A percentile compares a stretch with the other conserved stretches of the same genome.
phyloP scores from a whole-genome alignment of 2,888 invertebrate species.

The Galeruca laticollis region DNA sequence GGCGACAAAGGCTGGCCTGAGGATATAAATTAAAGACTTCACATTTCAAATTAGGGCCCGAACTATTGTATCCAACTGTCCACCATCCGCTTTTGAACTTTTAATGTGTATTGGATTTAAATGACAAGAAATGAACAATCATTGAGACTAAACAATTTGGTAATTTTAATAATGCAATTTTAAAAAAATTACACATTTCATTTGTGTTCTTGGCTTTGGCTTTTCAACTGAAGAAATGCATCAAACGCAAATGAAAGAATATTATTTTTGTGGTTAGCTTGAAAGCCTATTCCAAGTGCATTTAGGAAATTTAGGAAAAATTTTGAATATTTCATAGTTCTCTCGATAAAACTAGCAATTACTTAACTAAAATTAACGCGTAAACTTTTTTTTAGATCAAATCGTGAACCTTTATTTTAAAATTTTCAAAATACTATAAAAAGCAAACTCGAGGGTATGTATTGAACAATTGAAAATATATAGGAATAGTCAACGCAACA shows the following conservation, averaged over 20 bases:
- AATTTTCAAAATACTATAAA: too few species aligned
- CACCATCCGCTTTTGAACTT: conserved; percentile 25
- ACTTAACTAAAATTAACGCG: too few species aligned
- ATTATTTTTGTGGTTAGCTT: background rate
- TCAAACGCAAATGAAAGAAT: background rate
- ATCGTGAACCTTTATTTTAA: too few species aligned
- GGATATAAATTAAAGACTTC: conserved; percentile 58
- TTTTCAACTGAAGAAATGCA: background rate
- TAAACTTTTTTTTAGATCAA: too few species aligned
- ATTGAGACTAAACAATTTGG: background rate
- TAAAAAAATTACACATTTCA: background rate
- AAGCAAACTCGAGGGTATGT: too few species aligned
- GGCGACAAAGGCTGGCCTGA: conserved; percentile 59
- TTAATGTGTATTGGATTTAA: conserved; percentile 30
- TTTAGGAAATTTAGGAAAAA: too few species aligned
- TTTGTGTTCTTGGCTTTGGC: too few species aligned
- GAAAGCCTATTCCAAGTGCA: too few species aligned
- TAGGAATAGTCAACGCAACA: too few species aligned
- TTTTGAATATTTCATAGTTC: too few species aligned
- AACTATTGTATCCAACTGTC: conserved; percentile 29
- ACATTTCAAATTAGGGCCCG: conserved; percentile 29
- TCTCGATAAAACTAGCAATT: too few species aligned
- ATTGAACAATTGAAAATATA: too few species aligned
- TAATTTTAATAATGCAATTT: background rate
- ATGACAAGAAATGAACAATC: conserved; percentile 16